Percentiles rank a stretch among this genome's conserved stretches.
These are phyloP conservation scores for Acipenser ruthenus DNA, from an alignment of 2,797 vertebrate genomes.

Conservation along the genomic window DNA sequence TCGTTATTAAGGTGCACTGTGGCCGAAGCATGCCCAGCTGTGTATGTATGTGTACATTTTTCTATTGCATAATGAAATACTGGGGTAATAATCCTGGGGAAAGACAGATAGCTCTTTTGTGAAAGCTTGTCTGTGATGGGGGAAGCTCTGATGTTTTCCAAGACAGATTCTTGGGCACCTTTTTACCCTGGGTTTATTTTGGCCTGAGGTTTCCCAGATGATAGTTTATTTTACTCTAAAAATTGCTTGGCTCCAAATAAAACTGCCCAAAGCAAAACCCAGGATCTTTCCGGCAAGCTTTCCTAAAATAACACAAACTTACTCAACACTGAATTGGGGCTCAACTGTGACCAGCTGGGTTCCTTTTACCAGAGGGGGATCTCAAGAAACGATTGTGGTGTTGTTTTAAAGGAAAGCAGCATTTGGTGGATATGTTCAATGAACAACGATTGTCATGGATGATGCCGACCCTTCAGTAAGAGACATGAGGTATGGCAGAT, in stretches of 20 bases:
- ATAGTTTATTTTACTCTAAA: slow-evolving; percentile 63
- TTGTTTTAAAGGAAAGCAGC: no score
- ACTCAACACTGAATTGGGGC: no score
- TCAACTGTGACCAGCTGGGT: no score
- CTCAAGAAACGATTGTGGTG: no score
- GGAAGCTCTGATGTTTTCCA: slow-evolving; percentile 49
- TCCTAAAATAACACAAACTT: slow-evolving; percentile 45
- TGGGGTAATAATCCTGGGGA: background rate
- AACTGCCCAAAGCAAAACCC: slow-evolving; percentile 55
- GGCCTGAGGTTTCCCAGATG: slow-evolving; percentile 52
- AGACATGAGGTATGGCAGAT: no score
- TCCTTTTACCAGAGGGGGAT: no score
- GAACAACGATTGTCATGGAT: no score
- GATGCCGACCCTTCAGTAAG: slow-evolving; percentile 1
- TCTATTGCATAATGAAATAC: background rate
- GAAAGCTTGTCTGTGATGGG: slow-evolving; percentile 45
- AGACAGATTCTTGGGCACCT: slow-evolving; percentile 46
- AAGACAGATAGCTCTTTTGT: slow-evolving; percentile 23
- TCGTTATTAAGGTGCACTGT: background rate
- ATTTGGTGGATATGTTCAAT: no score
- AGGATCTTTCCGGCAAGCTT: slow-evolving; percentile 47
- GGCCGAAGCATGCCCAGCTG: background rate
- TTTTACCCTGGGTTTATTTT: slow-evolving; percentile 57
- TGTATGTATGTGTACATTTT: no score
- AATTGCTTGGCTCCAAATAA: slow-evolving; percentile 55